Conservation (phyloP, 2,888 invertebrate species). For the Salpingus planirostris region DNA sequence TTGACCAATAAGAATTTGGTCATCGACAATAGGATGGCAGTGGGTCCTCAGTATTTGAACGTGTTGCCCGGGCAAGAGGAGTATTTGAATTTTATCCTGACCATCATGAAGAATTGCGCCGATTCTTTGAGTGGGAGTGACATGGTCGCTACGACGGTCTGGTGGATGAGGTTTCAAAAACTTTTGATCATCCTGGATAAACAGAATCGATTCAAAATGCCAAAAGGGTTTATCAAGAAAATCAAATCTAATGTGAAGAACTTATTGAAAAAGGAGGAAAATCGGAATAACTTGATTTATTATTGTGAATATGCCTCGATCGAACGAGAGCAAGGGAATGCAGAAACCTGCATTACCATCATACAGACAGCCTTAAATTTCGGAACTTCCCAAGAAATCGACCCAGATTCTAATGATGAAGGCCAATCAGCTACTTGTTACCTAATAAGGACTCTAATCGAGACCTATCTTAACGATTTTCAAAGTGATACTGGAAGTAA, state of each 20-base stretch:
- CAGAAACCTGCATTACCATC: slow-evolving; percentile 43
- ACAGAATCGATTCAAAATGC: slow-evolving; percentile 40
- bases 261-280: slow-evolving; percentile 46
- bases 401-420: slow-evolving; percentile 20
- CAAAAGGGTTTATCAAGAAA: slow-evolving; percentile 39
- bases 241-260: slow-evolving; percentile 47
- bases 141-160: slow-evolving; percentile 47
- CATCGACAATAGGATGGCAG: slow-evolving; percentile 43
- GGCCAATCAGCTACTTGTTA: slow-evolving; percentile 38
- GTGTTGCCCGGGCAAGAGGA: slow-evolving; percentile 53
- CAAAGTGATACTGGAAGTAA: too few species aligned
- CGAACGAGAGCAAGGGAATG: slow-evolving; percentile 47
- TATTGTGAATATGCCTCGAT: slow-evolving; percentile 56
- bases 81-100: slow-evolving; percentile 47
- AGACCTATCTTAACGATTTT: slow-evolving; percentile 21
- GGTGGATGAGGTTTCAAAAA: slow-evolving; percentile 57
- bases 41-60: slow-evolving; percentile 52
- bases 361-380: slow-evolving; percentile 43
- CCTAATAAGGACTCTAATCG: slow-evolving; percentile 39
- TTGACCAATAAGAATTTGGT: slow-evolving; percentile 35
- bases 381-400: slow-evolving; percentile 12
- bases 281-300: slow-evolving; percentile 49
- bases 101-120: slow-evolving; percentile 45
- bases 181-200: slow-evolving; percentile 45
- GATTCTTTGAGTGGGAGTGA: slow-evolving; percentile 44